Evolutionary conservation across 1,140 invertebrate species (phyloP).

Genomic region (Nomia melanderi): DNA sequence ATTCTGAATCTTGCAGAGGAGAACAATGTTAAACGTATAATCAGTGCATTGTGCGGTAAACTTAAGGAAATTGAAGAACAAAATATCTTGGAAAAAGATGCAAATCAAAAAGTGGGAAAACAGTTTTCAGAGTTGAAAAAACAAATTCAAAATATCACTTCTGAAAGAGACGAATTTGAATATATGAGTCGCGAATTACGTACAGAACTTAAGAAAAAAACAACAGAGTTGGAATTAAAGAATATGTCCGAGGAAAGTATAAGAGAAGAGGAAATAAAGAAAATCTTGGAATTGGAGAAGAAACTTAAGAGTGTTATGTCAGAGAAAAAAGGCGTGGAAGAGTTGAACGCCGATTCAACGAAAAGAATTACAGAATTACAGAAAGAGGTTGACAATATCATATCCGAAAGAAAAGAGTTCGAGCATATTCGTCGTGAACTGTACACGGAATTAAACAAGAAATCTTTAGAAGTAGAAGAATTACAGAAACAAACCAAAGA

Average conservation of each 20-base stretch:
- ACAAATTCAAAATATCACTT: slow-evolving; percentile 33
- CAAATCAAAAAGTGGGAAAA: not conserved
- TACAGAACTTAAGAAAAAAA: slow-evolving; percentile 27
- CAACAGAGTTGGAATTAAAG: slow-evolving; percentile 19
- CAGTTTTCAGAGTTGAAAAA: slow-evolving; percentile 3
- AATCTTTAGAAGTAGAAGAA: slow-evolving; percentile 9
- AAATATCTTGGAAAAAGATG: not conserved
- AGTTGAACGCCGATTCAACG: slow-evolving; percentile 18
- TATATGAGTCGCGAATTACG: slow-evolving; percentile 42
- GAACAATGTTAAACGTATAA: not conserved
- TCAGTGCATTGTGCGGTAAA: slow-evolving; percentile 3
- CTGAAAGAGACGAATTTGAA: slow-evolving; percentile 37
- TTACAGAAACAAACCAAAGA: slow-evolving; percentile 21
- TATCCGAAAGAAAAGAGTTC: slow-evolving; percentile 31
- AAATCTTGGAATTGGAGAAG: not conserved
- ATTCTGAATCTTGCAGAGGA: slow-evolving; percentile 7
- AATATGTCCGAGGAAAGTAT: slow-evolving; percentile 8
- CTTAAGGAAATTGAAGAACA: slow-evolving; percentile 2
- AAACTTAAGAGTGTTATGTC: slow-evolving; percentile 36
- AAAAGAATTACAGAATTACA: slow-evolving; percentile 26
- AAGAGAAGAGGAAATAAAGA: slow-evolving; percentile 5
- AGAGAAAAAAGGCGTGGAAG: slow-evolving; percentile 34
- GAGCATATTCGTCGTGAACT: slow-evolving; percentile 41
- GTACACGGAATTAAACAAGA: slow-evolving; percentile 20
- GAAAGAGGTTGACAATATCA: slow-evolving; percentile 26